Conservation (phyloP, 1,140 invertebrate genomes). For the Megalonaias nervosa region DNA sequence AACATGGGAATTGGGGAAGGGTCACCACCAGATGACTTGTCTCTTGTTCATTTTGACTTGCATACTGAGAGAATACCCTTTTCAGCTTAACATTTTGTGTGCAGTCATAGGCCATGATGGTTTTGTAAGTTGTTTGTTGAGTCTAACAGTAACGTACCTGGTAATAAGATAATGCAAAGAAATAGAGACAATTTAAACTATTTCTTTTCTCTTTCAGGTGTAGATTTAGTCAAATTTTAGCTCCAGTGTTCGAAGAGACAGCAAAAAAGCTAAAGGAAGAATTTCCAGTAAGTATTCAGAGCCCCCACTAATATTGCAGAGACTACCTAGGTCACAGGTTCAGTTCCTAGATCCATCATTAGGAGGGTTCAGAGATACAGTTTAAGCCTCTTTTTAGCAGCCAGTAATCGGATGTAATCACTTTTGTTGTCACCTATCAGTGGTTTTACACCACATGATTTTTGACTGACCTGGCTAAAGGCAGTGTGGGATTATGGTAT, state of each 20-base stretch:
- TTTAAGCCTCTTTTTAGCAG: too few relatives aligned
- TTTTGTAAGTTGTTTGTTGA: neutral
- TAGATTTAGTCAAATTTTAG: conserved; percentile 90
- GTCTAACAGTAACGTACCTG: neutral
- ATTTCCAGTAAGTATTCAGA: conserved; percentile 78
- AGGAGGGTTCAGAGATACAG: too few relatives aligned
- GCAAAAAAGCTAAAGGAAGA: conserved; percentile 87
- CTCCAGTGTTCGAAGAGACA: conserved; percentile 97
- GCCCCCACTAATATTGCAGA: neutral
- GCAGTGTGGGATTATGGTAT: too few relatives aligned
- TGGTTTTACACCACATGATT: too few relatives aligned
- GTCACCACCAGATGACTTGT: neutral
- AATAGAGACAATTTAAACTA: neutral
- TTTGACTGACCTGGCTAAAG: too few relatives aligned
- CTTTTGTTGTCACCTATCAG: too few relatives aligned
- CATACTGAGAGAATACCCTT: neutral
- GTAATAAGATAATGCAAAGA: neutral
- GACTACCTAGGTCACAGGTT: neutral
- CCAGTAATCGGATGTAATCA: too few relatives aligned
- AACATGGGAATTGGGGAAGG: too few relatives aligned
- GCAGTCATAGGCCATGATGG: too few relatives aligned
- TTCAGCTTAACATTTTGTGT: neutral
- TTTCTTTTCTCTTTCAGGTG: conserved; percentile 67
- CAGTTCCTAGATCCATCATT: neutral
- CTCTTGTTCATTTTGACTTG: neutral